A percentile compares a stretch with the other conserved stretches of the same genome.
Conservation (phyloP, 2,888 invertebrate genomes). For the Ochropleura leucogaster region DNA sequence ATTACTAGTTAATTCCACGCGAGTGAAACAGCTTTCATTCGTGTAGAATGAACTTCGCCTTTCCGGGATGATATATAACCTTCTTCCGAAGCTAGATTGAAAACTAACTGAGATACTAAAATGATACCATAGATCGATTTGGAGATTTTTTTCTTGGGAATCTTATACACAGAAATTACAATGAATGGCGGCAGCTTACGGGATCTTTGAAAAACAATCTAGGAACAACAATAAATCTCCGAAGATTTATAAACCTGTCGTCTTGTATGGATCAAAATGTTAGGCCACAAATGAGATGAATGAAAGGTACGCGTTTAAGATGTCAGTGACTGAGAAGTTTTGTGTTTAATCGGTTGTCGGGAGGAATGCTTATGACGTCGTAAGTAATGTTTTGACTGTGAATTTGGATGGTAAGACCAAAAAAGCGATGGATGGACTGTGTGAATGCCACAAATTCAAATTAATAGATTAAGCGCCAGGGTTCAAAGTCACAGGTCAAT, state of each 20-base stretch:
- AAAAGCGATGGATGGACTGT: neutral
- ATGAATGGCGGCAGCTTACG: neutral
- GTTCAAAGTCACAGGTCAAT: no score
- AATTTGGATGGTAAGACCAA: neutral
- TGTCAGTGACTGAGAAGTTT: neutral
- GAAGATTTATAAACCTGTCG: neutral
- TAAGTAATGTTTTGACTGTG: neutral
- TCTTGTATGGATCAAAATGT: neutral
- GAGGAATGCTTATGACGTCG: neutral
- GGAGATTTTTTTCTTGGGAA: neutral
- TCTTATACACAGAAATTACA: neutral
- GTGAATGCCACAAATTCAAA: neutral
- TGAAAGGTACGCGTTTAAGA: neutral
- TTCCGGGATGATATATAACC: conserved; percentile 35
- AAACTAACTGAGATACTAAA: conserved; percentile 19
- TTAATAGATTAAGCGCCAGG: no score
- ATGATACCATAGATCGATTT: neutral
- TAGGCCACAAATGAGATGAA: neutral
- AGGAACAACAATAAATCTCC: neutral
- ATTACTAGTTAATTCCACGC: no score
- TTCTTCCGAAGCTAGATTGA: conserved; percentile 15
- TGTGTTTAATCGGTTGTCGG: neutral
- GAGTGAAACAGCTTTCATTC: conserved; percentile 11
- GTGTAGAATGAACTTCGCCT: conserved; percentile 29
- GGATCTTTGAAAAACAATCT: no score